Evolutionary conservation across 2,888 invertebrate species (phyloP), one percentile per base, ranked within the genome.

Genomic region (Scaptomyza caliginosa): DNA sequence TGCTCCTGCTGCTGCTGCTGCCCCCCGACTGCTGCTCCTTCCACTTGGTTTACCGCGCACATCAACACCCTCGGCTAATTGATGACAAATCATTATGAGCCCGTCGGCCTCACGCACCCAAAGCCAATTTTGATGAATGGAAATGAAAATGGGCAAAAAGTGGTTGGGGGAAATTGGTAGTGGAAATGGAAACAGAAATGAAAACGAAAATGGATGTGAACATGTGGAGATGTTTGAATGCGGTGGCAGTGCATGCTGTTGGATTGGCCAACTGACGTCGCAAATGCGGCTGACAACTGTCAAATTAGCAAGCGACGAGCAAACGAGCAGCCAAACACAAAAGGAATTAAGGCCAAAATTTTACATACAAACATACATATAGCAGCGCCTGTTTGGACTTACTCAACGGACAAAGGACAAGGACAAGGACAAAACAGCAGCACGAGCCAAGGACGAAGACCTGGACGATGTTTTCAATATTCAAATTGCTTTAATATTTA

Each of bases 81-180:
- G 85, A 87, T 86, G 87, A 86, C 85, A 86, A 86, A 86, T 86
- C 84, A 86, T 84, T 86, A 85, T 83, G 77, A 85, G 85, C 81
- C 73, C 42, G 63, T 58, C 67, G 39, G 58, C 59, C 69, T 55
- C 65, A 65, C 77, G 77, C 84, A 85, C 85, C 81, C 81, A 81
- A 77, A 85, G 85, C 85, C 85, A 85, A 81, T 85, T 85, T 82
- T 85, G 82, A 81, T 81, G 85, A 82, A 81, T 81, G 68, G 67
- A 69, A 77, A 69, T 64, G 40, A 38, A 46, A 69, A 66, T 73
- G 17, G 40, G 8, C 3, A 34, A 34, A 16, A 16, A 16, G 6
- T n/a, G n/a, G n/a, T n/a, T n/a, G n/a, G n/a, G n/a, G n/a, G n/a
- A n/a, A n/a, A n/a, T n/a, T n/a, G n/a, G n/a, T n/a, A n/a, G n/a